A percentile compares a stretch with the other conserved stretches of the same genome.
Conservation (phyloP, 2,113 vertebrate genomes). For the Percopsis transmontana region DNA sequence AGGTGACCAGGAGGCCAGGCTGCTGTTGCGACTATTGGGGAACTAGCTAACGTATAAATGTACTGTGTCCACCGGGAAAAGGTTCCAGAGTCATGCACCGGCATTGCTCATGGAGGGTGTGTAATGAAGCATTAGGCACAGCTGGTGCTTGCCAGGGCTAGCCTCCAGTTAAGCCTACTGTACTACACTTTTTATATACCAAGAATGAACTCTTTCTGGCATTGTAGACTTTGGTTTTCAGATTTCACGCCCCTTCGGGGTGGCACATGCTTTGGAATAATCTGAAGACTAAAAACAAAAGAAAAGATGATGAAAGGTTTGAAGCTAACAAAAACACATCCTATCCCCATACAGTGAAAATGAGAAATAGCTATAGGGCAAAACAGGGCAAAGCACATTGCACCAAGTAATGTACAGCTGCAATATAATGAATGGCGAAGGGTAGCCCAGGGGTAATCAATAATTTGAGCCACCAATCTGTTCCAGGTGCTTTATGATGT, state of each 20-base stretch:
- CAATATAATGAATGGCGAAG: conserved; percentile 72
- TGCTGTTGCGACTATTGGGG: conserved; percentile 44
- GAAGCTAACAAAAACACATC: conserved; percentile 43
- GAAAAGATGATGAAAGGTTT: conserved; percentile 54
- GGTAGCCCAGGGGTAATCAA: conserved; percentile 72
- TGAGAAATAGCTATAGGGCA: conserved; percentile 44
- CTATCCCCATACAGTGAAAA: conserved; percentile 34
- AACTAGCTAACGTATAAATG: conserved; percentile 28
- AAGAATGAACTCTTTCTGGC: not conserved
- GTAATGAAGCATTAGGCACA: conserved; percentile 81
- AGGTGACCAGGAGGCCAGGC: conserved; percentile 50
- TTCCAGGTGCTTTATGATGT: conserved; percentile 80
- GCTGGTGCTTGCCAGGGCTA: conserved; percentile 74
- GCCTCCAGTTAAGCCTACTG: conserved; percentile 61
- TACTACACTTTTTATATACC: conserved; percentile 16
- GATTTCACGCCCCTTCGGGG: too few species aligned
- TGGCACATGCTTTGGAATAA: conserved; percentile 7
- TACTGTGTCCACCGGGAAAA: conserved; percentile 59
- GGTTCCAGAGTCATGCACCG: conserved; percentile 69
- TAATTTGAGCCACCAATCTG: conserved; percentile 78
- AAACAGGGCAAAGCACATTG: conserved; percentile 60
- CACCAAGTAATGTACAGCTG: conserved; percentile 70
- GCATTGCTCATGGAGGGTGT: conserved; percentile 66
- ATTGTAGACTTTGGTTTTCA: conserved; percentile 29
- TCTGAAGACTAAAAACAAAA: conserved; percentile 26